Evolutionary conservation across 92 coral and sea anemone species (phyloP), one percentile per base, ranked within the genome.

Genomic region (Siderastrea radians): DNA sequence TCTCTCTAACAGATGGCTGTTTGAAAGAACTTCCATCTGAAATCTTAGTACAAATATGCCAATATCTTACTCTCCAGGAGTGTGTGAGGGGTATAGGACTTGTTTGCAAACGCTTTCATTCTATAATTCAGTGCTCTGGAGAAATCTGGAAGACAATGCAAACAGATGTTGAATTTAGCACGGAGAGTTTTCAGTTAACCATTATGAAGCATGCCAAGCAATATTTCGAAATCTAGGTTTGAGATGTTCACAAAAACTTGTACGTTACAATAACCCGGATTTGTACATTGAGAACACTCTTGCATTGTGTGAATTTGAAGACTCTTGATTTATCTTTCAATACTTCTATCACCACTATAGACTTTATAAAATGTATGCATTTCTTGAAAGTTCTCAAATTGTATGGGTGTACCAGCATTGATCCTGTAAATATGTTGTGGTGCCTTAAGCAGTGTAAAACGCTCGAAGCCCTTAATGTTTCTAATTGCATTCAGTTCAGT

Each of bases 401-500:
- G 79, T 72, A 83, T 84, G 88, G 88, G 67, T 88, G 87, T 66
- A 88, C 87, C 53, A 81, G 87, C 74, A 80, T 80, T 65, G 91
- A 88, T 62, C 75, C 82, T 49, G 26, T 51, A 66, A 88, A 72
- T 73, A 88, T 88, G 90, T 60, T 86, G 61, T 47, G 51, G 74
- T 78, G 79, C 68, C 86, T 87, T 50, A 46, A 79, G 66, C 68
- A 71, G 68, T 87, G 90, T 66, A 79, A 70, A 65, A 43, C 90
- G 57, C 86, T 87, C 38, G 81, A 54, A 87, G 90, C 75, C 79
- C 52, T 71, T 46, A 57, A 83, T 79, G 48, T 87, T 61, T 54
- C 80, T 47, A 17, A 52, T 65, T 87, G 90, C 86, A 50, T 78
- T 17, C 90, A 87, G 51, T 19, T 87, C 68, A 68, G 72, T 68